Conservation (phyloP, 2,797 vertebrate species). For the Falco berigora region DNA sequence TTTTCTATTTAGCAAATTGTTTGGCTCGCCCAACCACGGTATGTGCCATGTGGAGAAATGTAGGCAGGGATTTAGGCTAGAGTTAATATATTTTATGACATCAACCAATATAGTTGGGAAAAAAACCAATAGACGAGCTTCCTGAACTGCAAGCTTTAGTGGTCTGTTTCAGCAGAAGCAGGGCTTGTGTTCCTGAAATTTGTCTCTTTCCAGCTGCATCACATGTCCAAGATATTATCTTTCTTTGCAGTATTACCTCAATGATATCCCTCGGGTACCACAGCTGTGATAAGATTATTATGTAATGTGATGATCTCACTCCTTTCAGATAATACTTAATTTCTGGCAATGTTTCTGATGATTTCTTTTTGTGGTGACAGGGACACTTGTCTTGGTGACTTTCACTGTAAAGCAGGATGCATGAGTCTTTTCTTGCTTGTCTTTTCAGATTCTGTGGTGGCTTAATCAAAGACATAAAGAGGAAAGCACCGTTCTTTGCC, state of each 20-base stretch:
- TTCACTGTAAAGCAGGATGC: neutral
- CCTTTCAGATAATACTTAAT: neutral
- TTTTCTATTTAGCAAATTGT: neutral
- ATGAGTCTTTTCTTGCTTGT: neutral
- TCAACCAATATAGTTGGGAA: neutral
- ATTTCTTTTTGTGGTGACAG: no score
- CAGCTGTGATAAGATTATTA: neutral
- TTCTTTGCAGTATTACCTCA: neutral
- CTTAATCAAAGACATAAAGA: slow-evolving; percentile 92
- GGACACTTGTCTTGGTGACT: neutral
- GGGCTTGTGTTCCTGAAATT: neutral
- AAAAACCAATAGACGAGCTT: neutral
- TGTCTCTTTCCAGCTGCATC: neutral
- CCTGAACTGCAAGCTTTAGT: neutral
- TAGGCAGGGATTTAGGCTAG: neutral
- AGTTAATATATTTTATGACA: neutral
- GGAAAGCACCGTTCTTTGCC: slow-evolving; percentile 90
- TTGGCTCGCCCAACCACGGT: neutral
- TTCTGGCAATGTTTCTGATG: neutral
- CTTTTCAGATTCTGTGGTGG: slow-evolving; percentile 89
- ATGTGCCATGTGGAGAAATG: neutral
- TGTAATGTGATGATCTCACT: neutral
- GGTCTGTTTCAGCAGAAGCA: neutral
- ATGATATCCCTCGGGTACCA: neutral
- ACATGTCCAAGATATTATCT: neutral